Conservation (phyloP, 2,113 vertebrate species). For the Petromus typicus region DNA sequence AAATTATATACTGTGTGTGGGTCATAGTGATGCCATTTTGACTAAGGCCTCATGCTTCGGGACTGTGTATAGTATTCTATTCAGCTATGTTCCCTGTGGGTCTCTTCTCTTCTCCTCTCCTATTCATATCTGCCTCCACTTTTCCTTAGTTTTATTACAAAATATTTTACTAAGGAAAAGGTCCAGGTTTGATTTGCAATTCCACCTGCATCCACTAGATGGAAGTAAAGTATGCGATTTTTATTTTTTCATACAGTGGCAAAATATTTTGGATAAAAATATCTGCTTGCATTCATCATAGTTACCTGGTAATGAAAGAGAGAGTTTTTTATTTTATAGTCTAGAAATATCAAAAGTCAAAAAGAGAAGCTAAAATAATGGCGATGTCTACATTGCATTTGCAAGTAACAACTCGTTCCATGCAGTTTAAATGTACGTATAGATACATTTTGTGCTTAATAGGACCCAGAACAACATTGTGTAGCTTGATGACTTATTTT, state of each 20-base stretch:
- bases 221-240: constrained; percentile 11
- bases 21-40: fast-evolving
- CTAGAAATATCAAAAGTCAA: not conserved
- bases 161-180: not conserved
- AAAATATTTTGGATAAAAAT: not conserved
- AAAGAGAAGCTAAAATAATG: not conserved
- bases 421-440: not conserved
- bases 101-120: not conserved
- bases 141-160: not conserved
- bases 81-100: fast-evolving
- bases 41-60: no score
- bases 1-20: not conserved
- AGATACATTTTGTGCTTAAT: not conserved
- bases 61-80: not conserved
- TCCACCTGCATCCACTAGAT: not conserved
- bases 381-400: fast-evolving
- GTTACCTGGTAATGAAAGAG: not conserved
- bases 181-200: not conserved
- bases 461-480: not conserved
- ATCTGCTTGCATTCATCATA: not conserved
- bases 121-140: not conserved
- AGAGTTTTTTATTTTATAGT: not conserved
- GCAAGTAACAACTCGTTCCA: not conserved
- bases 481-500: not conserved
- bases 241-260: not conserved